Evolutionary conservation across 2,797 vertebrate genomes (phyloP), one percentile per base, ranked within the genome.

Genomic region (Takifugu ocellatus): DNA sequence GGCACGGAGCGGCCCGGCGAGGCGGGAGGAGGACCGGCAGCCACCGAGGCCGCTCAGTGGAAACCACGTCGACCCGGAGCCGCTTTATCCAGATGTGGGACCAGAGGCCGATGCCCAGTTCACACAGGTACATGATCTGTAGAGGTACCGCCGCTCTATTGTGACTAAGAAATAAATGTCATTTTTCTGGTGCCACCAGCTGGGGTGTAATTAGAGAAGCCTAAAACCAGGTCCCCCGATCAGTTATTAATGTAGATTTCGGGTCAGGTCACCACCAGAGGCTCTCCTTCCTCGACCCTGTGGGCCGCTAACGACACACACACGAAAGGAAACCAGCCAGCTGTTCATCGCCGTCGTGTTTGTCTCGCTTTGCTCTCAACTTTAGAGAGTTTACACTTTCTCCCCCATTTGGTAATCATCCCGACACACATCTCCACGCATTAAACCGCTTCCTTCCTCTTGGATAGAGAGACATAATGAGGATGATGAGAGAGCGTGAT

Each of bases 11-110:
- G n/a, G 27, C 47, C 84, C 69, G 0, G 46, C 53, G 45, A 78
- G 86, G 25, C 68, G 54, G 21, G 78, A 79, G 50, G 42, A 26
- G 2, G 67, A 72, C 73, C 61, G 74, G 58, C 47, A 52, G 46
- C 0, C 61, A 1, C 65, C 67, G 15, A 72, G 73, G 72, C 70
- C 75, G 65, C 59, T 67, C 25, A 81, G 70, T 42, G 84, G 84
- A 46, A 92, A 92, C 82, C 86, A 90, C 48, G 80, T 91, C 1
- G 83, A 89, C 70, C 56, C 81, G 52, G 83, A 84, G 11, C 72
- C 75, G 10, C 70, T 78, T 64, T 77, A 85, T 70, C 79, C 79
- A 17, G 74, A 86, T 17, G 21, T 44, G 1, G 66, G 51, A 55
- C 25, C n/a, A 12, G 85, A 84, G 60, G 63, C 54, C 29, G 75